Percentiles rank a stretch among this genome's conserved stretches.
Evolutionary conservation across 1,140 invertebrate species (phyloP).

Genomic region (Sitobion miscanthi): DNA sequence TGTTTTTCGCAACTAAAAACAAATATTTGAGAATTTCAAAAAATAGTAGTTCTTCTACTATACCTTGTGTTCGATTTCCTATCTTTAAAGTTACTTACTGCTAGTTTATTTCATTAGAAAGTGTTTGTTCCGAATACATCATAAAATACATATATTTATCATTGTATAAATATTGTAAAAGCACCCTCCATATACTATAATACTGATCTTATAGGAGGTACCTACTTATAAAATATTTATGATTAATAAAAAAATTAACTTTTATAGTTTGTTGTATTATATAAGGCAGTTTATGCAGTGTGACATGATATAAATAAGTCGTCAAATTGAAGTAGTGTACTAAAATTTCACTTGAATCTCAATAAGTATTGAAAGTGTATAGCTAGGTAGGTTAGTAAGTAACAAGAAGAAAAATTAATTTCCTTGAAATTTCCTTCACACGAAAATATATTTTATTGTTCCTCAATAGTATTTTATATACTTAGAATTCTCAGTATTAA

Average conservation of each 20-base stretch:
- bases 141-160: neutral
- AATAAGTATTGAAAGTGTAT: neutral
- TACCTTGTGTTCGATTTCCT: neutral
- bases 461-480: neutral
- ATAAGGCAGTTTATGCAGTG: neutral
- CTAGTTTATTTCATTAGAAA: neutral
- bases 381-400: too few species aligned
- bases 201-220: neutral
- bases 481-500: neutral
- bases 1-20: neutral
- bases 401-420: neutral
- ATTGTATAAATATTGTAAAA: neutral
- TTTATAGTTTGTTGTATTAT: neutral
- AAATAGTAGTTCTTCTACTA: neutral
- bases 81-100: neutral
- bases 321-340: neutral
- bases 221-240: neutral
- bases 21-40: neutral
- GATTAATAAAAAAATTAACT: neutral
- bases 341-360: neutral
- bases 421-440: neutral
- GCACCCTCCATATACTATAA: neutral
- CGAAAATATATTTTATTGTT: neutral
- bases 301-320: neutral
- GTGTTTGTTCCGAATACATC: neutral